Conservation (phyloP, 2,797 vertebrate genomes). For the Melanotaenia nigrans region DNA sequence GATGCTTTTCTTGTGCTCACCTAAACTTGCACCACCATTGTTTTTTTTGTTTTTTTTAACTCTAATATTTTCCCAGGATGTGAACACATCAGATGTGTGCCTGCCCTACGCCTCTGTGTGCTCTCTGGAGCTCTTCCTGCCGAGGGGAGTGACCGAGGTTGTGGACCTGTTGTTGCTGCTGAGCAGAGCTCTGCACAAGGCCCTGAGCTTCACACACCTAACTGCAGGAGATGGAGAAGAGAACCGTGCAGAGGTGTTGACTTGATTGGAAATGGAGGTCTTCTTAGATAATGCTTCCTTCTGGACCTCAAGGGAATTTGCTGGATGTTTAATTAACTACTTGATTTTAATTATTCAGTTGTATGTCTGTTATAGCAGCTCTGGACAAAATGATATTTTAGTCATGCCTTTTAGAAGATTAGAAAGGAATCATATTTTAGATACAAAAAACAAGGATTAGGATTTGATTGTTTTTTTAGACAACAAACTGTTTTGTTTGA, state of each 20-base stretch:
- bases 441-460: background rate
- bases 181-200: slow-evolving; percentile 60
- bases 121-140: slow-evolving; percentile 71
- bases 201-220: slow-evolving; percentile 36
- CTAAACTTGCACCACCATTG: background rate
- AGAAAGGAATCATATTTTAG: background rate
- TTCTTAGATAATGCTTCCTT: background rate
- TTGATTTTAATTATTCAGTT: background rate
- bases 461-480: background rate
- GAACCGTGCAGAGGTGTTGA: background rate
- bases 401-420: slow-evolving; percentile 3
- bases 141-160: slow-evolving; percentile 37
- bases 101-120: slow-evolving; percentile 63
- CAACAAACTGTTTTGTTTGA: rapidly evolving
- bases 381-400: background rate
- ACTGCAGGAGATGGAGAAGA: background rate
- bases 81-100: background rate
- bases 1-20: too few species aligned
- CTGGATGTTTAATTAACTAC: background rate
- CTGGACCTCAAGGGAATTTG: background rate
- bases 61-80: slow-evolving; percentile 35
- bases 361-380: background rate
- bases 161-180: slow-evolving; percentile 62
- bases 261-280: background rate
- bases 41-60: background rate